Evolutionary conservation across 2,797 vertebrate genomes (phyloP), one percentile per base, ranked within the genome.

Genomic region (Adelosebastes latens): DNA sequence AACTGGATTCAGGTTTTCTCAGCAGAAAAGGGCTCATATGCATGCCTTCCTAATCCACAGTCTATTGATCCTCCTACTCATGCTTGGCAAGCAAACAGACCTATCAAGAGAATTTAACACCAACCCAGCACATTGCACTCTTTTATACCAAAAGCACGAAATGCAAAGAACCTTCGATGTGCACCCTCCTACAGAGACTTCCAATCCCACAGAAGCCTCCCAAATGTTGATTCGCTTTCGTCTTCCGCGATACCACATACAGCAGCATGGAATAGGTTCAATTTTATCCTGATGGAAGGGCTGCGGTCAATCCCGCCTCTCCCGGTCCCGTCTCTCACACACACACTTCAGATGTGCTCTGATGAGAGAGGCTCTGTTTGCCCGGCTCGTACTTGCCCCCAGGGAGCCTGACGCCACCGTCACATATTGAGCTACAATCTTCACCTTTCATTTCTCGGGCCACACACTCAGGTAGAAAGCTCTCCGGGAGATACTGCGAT

Each of bases 391-490:
- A 83, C 89, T 87, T 67, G 77, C 87, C 88, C 85, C 84, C 14
- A 36, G 87, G 86, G 92, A 91, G 91, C 81, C 87, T 4, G 53
- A 62, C n/a, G 73, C 82, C 62, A 67, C 85, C 63, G 42, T 85
- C 87, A 68, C 86, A 92, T 88, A 91, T 87, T 89, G 88, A 85
- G 92, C 90, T 86, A 88, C 93, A 94, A 91, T 93, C 91, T 90
- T 87, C 90, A 92, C 91, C 92, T 94, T 93, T 93, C 90, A 93
- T 93, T 93, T 93, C 83, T 87, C 86, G 81, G 62, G 86, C 92
- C 90, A 86, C 89, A 90, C 84, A 82, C 83, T 92, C 91, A 91
- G 92, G 92, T 94, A 90, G 89, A 93, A 92, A 89, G 90, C 91
- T 93, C 89, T 92, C 90, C 80, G 82, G 89, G 88, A 93, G 93